Evolutionary conservation across 1,140 invertebrate species (phyloP).

Genomic region (Drosophila truncata): DNA sequence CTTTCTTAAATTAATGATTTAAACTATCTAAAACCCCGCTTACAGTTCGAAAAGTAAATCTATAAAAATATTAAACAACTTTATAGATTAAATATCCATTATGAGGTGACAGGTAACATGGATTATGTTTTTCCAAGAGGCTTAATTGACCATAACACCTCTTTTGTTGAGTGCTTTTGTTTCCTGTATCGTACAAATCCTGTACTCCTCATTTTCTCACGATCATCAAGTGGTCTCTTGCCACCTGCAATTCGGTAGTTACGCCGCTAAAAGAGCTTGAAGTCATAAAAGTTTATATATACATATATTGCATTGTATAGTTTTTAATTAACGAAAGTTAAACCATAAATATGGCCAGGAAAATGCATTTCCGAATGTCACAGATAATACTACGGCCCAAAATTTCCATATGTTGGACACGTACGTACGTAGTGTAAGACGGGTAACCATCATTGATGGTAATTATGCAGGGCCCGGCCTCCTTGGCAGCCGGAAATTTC

Average conservation of each 20-base stretch:
- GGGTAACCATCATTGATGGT: conserved; percentile 20
- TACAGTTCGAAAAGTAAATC: background rate
- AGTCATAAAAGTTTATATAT: conserved; percentile 9
- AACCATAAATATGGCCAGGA: conserved; percentile 39
- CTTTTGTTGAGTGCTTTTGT: background rate
- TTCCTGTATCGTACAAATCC: background rate
- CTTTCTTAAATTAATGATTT: background rate
- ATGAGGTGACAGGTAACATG: background rate
- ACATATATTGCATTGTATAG: background rate
- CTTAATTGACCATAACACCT: background rate
- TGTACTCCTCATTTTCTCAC: conserved; percentile 8
- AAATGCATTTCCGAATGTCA: conserved; percentile 55
- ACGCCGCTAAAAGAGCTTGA: background rate
- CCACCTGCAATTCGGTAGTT: conserved; percentile 13
- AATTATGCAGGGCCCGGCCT: conserved; percentile 41
- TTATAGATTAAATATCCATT: background rate
- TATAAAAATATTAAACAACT: background rate
- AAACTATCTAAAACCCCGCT: background rate
- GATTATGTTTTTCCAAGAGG: background rate
- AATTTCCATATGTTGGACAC: conserved; percentile 43
- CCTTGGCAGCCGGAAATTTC: conserved; percentile 41
- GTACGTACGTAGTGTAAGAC: conserved; percentile 22
- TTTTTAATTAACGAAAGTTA: conserved; percentile 53
- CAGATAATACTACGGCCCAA: conserved; percentile 8
- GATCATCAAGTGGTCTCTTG: conserved; percentile 13